A percentile compares a stretch with the other conserved stretches of the same genome.
Evolutionary conservation across 2,888 invertebrate species (phyloP).

Genomic region (Plagiodera versicolora): DNA sequence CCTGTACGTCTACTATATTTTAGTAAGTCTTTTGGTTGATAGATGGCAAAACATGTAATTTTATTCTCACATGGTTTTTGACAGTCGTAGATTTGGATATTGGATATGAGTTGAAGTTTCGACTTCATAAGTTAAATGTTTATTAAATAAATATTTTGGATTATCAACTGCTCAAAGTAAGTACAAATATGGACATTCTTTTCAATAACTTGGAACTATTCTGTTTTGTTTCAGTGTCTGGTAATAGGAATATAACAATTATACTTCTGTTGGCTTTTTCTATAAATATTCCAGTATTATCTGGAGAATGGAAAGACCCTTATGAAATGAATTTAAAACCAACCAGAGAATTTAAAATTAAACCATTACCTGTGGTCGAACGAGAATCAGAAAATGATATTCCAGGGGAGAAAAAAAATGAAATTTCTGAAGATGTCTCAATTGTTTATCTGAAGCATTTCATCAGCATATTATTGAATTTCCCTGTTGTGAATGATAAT

Average conservation of each 20-base stretch:
- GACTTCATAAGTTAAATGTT: too few relatives aligned
- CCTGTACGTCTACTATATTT: too few relatives aligned
- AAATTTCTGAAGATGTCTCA: conserved; percentile 19
- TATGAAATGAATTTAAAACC: conserved; percentile 36
- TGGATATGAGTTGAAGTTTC: too few relatives aligned
- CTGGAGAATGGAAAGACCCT: conserved; percentile 34
- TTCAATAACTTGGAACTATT: too few relatives aligned
- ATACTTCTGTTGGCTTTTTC: conserved; percentile 8
- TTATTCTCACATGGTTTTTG: too few relatives aligned
- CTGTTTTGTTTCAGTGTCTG: not conserved
- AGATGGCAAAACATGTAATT: too few relatives aligned
- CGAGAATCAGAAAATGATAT: not conserved
- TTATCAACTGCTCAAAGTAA: too few relatives aligned
- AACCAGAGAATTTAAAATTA: not conserved
- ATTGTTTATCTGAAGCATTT: conserved; percentile 31
- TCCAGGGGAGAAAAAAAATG: not conserved
- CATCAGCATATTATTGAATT: conserved; percentile 30
- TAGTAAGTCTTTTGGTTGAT: too few relatives aligned
- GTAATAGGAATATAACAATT: not conserved
- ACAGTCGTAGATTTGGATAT: too few relatives aligned
- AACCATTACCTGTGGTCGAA: not conserved
- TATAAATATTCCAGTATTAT: conserved; percentile 7
- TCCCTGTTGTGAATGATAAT: conserved; percentile 25
- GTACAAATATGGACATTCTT: too few relatives aligned
- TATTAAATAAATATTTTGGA: too few relatives aligned